Base-by-base conservation (phyloP, 2,113 vertebrate species). In the Ochotona curzoniae region DNA sequence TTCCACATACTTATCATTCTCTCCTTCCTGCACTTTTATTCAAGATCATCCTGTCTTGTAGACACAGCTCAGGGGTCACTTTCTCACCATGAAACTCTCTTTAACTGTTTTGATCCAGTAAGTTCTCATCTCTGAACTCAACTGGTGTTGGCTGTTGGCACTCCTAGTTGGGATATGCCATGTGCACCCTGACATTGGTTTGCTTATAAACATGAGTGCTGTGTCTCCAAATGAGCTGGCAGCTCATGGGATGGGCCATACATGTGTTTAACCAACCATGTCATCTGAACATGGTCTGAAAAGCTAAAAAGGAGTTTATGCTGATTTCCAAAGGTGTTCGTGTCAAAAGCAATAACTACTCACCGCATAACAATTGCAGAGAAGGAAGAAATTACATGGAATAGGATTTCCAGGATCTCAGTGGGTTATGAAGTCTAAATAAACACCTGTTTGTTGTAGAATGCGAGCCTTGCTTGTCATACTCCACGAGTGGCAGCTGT, bases 401-500 rank as follows among this genome's bases (percentile, higher is more conserved):
- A 76, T 76, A 14, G 85, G 35, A 92, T 85, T 75, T 84, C 32
- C 25, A 67, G 80, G 44, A 79, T 9, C 44, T 75, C 20, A 7
- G 35, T 86, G 28, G 30, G 30, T 91, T 66, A 30, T 54, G 26
- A 83, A 79, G 51, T 70, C 81, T 81, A 30, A 64, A 73, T 30
- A 8, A 90, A 82, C 51, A 93, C 47, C 69, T 88, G 83, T n/a
- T n/a, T n/a, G n/a, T n/a, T n/a, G n/a, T n/a, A n/a, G n/a, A n/a
- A n/a, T n/a, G n/a, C n/a, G n/a, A n/a, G n/a, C 12, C 13, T 93
- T 86, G 38, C 86, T 93, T 90, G 17, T 75, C 74, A 93, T 78
- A 94, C 35, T 85, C 82, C 78, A 47, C 30, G 92, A 78, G 70
- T 90, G 64, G 26, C 49, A 38, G 71, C 35, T 78, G 51, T 11